Base-by-base conservation (phyloP, 2,888 invertebrate species). In the Empis livida region DNA sequence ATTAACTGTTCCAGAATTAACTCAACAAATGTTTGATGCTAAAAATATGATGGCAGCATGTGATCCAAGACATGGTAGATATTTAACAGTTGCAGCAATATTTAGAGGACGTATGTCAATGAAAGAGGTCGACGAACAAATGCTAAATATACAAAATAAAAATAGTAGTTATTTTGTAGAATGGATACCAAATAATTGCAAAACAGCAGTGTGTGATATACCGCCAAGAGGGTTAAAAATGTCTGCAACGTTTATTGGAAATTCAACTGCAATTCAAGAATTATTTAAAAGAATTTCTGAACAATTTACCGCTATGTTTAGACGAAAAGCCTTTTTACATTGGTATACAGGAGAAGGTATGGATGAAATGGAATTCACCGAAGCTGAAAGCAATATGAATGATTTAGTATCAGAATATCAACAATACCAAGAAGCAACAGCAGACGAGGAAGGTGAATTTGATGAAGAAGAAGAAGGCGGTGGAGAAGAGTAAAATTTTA, bases 41-140 rank as follows among this genome's bases (percentile, higher is more conserved):
- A 92, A 91, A 74, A 93, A 93, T 74, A 93, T 92, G 92, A 93
- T 92, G 92, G 91, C 92, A 42, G 92, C 92, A 8, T 92, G 92
- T 68, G 92, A 93, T 70, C 92, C 92, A 2, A 77, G 91, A 48
- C 91, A 92, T 71, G 92, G 92, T 51, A 79, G 91, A 57, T 93
- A 92, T 70, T 75, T 93, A 53, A 92, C 91, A 15, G 91, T 91
- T 3, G 91, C 91, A 43, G 89, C 90, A 58, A 87, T 92, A 64
- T 92, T 91, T 78, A 77, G 91, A 49, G 90, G 90, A 1, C 80
- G 87, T 60, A 90, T 92, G 88, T 91, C 91, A 55, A 92, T 92
- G 90, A 93, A 92, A 71, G 91, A 92, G 76, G 82, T 84, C 6
- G 68, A 90, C 68, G 88, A 89, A 66, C 89, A 88, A 72, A 94